A percentile compares a stretch with the other conserved stretches of the same genome.
These are phyloP conservation scores for Acestrorhynchus altus DNA, from an alignment of 2,797 vertebrate genomes.

Conservation along the genomic window DNA sequence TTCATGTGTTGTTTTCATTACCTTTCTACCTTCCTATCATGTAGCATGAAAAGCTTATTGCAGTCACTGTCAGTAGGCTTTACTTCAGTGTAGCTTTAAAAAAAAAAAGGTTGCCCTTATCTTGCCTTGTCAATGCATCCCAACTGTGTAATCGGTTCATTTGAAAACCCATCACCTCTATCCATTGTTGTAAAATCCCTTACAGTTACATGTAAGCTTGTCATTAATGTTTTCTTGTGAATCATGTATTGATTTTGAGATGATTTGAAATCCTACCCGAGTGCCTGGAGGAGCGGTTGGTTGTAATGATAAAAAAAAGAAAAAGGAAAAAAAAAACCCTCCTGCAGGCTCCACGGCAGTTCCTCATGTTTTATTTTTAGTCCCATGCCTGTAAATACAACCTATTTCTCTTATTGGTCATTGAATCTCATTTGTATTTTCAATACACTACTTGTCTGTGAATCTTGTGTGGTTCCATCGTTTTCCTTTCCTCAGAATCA, in stretches of 20 bases:
- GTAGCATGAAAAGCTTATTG: slow-evolving; percentile 39
- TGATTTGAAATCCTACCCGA: slow-evolving; percentile 40
- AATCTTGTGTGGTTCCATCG: slow-evolving; percentile 65
- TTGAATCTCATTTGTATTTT: slow-evolving; percentile 71
- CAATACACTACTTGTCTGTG: slow-evolving; percentile 73
- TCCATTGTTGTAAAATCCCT: slow-evolving; percentile 30
- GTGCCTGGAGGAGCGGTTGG: slow-evolving; percentile 42
- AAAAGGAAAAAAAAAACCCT: slow-evolving; percentile 14
- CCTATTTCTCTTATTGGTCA: slow-evolving; percentile 68
- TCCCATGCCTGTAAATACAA: slow-evolving; percentile 73
- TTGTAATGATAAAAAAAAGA: neutral
- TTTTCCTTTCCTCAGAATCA: slow-evolving; percentile 41
- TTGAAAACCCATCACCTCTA: slow-evolving; percentile 4
- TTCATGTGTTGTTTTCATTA: slow-evolving; percentile 16
- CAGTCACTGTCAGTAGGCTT: slow-evolving; percentile 46
- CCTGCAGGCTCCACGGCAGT: slow-evolving; percentile 39
- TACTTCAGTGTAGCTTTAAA: slow-evolving; percentile 27
- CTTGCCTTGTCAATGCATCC: slow-evolving; percentile 33
- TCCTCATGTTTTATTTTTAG: slow-evolving; percentile 62
- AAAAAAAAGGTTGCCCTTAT: slow-evolving; percentile 19
- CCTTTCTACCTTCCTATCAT: neutral
- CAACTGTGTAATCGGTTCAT: slow-evolving; percentile 6
- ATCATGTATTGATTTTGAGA: slow-evolving; percentile 50
- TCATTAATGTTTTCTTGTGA: slow-evolving; percentile 46
- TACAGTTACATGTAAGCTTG: slow-evolving; percentile 34